Percentiles rank a stretch among this genome's conserved stretches.
These are phyloP conservation scores for Epirrita christyi DNA, from an alignment of 2,888 invertebrate species.

Conservation along the genomic window DNA sequence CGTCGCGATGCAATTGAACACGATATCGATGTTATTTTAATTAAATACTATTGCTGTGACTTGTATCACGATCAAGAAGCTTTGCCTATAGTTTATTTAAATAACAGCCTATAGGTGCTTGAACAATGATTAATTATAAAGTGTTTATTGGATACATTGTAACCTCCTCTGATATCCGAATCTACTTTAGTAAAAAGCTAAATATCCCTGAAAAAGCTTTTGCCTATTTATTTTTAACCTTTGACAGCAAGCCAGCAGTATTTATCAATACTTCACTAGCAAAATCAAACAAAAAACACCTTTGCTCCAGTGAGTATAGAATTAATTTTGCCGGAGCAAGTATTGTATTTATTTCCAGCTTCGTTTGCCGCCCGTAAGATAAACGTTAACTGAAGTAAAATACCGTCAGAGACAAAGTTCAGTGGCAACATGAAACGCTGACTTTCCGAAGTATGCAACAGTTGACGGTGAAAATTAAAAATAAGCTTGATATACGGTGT, in stretches of 20 bases:
- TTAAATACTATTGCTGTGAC: constrained; percentile 20
- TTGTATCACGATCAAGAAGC: no score
- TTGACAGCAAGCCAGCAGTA: background rate
- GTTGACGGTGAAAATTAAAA: constrained; percentile 41
- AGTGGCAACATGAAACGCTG: constrained; percentile 18
- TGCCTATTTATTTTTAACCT: constrained; percentile 5
- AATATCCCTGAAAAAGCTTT: background rate
- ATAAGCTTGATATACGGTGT: constrained; percentile 19
- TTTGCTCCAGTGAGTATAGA: background rate
- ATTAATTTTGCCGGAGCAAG: background rate
- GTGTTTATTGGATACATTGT: background rate
- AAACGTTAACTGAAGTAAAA: constrained; percentile 27
- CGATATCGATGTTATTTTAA: constrained; percentile 24
- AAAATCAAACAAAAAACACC: background rate
- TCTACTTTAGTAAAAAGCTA: no score
- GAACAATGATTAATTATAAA: constrained; percentile 10
- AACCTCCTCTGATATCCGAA: background rate
- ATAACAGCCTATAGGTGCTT: no score
- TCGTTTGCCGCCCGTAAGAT: constrained; percentile 17
- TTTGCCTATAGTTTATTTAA: no score
- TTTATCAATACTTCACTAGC: background rate
- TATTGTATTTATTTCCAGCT: constrained; percentile 15
- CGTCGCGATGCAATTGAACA: constrained; percentile 6
- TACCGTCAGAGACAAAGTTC: constrained; percentile 9
- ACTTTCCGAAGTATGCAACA: constrained; percentile 27